Base-by-base conservation (phyloP, 2,113 vertebrate species). In the Heterocephalus glaber region DNA sequence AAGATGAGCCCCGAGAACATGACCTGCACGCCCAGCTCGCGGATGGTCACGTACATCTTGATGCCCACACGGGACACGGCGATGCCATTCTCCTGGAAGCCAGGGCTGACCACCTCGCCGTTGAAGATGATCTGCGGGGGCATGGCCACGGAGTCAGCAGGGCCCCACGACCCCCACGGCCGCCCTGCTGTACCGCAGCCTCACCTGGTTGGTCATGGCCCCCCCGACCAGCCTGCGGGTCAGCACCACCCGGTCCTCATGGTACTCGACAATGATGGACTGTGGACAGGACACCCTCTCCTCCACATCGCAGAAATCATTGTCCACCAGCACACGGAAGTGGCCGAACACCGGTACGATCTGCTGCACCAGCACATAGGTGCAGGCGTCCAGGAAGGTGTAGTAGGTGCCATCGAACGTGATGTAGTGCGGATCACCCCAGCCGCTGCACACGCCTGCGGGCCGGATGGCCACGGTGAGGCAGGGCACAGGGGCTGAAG, bases 341-440 rank as follows among this genome's bases (percentile, higher is more conserved):
- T 99, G 98, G 84, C 98, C 98, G 2, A 98, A 97, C 97, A 95
- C 98, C 0, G 98, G 97, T 28, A 96, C 87, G 0, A 99, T 99
- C 97, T 99, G 99, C 97, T 99, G 99, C 95, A 99, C 98, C 93
- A 99, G 98, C 90, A 99, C 98, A 0, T 99, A 99, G 0, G 99
- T 99, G 97, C 99, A 99, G 82, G 98, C 99, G 95, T 99, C 97
- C 54, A 98, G 97, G 98, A 99, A 99, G 24, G 94, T 98, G 47
- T 99, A 99, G 63, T 98, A 98, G 47, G 52, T 98, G 95, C 99
- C 99, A 82, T 99, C 99, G 41, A 99, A 99, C 17, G 99, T 99
- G 76, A 98, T 93, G 87, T 99, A 99, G 97, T 99, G 98, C 33
- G 98, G 98, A 92, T 98, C 98, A 11, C 98, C 98, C 99, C 99